A percentile compares a stretch with the other conserved stretches of the same genome.
Evolutionary conservation across 2,888 invertebrate genomes (phyloP).

Genomic region (Microplitis deprimator): DNA sequence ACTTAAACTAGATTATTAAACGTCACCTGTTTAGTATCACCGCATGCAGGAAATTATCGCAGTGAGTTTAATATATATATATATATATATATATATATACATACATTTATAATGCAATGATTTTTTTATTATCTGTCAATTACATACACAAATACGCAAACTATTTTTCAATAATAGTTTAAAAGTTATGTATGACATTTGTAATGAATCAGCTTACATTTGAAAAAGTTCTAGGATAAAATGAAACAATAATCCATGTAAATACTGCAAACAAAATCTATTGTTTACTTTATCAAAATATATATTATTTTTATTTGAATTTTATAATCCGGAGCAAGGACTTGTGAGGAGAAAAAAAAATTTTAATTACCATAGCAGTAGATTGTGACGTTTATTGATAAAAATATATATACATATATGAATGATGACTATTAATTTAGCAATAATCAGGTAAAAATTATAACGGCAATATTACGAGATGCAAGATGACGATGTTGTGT

Average conservation of each 20-base stretch:
- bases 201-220: not conserved
- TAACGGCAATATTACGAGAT: slow-evolving; percentile 25
- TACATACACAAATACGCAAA: not conserved
- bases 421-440: slow-evolving; percentile 2
- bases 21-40: slow-evolving; percentile 21
- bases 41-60: slow-evolving; percentile 17
- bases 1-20: not conserved
- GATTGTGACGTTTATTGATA: not conserved
- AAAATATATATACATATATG: not conserved
- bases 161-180: not conserved
- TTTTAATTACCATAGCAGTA: not conserved
- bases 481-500: slow-evolving; percentile 39
- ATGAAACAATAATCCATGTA: not conserved
- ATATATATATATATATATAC: slow-evolving; percentile 1
- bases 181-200: not conserved
- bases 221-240: not conserved
- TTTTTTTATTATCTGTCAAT: slow-evolving; percentile 6
- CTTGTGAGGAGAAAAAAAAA: not conserved
- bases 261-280: not conserved
- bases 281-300: not conserved
- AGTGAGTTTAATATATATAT: slow-evolving; percentile 11
- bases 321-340: not conserved
- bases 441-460: slow-evolving; percentile 18
- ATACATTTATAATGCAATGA: not conserved
- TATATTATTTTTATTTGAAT: not conserved